Evolutionary conservation across 2,797 vertebrate genomes (phyloP).

Genomic region (Parauchenoglanis punctatus): DNA sequence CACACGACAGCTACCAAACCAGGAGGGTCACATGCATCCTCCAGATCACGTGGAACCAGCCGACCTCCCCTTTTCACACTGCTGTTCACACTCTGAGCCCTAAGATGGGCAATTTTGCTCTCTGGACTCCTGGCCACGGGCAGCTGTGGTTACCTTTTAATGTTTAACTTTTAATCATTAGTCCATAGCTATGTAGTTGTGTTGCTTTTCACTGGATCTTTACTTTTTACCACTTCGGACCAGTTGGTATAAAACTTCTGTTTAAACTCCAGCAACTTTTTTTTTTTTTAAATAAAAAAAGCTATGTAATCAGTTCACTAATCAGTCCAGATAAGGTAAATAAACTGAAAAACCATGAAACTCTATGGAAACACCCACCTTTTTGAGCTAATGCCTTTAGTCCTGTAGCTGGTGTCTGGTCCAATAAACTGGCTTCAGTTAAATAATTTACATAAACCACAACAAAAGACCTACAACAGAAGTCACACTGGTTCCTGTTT

Average conservation of each 20-base stretch:
- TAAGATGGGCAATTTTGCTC: too few relatives aligned
- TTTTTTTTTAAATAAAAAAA: neutral
- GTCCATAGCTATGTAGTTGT: too few relatives aligned
- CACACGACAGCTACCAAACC: neutral
- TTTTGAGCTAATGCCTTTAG: neutral
- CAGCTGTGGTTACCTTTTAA: neutral
- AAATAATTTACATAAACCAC: neutral
- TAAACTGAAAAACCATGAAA: neutral
- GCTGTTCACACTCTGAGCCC: neutral
- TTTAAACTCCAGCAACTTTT: neutral
- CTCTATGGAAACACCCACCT: neutral
- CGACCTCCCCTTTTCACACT: neutral
- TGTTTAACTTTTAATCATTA: neutral
- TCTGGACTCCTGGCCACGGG: neutral
- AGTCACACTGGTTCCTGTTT: neutral
- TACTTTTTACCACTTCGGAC: neutral
- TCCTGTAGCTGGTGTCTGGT: neutral
- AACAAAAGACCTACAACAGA: neutral
- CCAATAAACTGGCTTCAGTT: neutral
- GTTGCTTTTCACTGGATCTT: neutral
- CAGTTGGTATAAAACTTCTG: neutral
- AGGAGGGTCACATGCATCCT: neutral
- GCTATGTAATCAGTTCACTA: neutral
- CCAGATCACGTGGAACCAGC: neutral
- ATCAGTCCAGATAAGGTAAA: neutral